These are phyloP conservation scores for Tiphia femorata DNA, from an alignment of 2,888 invertebrate genomes.

Conservation along the genomic window DNA sequence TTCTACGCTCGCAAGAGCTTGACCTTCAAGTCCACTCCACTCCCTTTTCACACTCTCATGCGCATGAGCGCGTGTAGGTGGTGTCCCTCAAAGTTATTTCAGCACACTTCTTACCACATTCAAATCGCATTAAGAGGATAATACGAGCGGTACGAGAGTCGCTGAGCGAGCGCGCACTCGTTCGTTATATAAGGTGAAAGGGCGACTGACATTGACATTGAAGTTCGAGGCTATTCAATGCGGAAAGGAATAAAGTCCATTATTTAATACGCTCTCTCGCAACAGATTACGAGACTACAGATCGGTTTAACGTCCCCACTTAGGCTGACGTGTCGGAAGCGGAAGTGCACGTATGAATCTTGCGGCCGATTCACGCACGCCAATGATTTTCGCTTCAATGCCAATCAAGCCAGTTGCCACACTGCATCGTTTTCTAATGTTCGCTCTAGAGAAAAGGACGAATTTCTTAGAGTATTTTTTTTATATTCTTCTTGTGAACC, in stretches of 20 bases:
- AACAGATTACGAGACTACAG: conserved; percentile 55
- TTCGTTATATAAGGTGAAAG: conserved; percentile 68
- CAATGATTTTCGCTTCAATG: too few relatives aligned
- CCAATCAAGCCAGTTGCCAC: too few relatives aligned
- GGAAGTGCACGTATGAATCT: background rate
- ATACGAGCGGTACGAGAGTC: conserved; percentile 45
- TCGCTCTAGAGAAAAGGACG: too few relatives aligned
- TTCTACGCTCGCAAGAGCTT: too few relatives aligned
- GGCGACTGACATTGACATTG: conserved; percentile 69
- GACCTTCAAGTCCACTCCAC: too few relatives aligned
- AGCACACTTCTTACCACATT: conserved; percentile 26
- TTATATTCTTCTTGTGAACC: too few relatives aligned
- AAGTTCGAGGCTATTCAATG: conserved; percentile 60
- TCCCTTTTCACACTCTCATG: too few relatives aligned
- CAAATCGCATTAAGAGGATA: conserved; percentile 48
- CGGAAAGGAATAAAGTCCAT: conserved; percentile 62
- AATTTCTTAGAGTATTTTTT: too few relatives aligned
- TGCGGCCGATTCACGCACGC: too few relatives aligned
- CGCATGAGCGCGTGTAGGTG: too few relatives aligned
- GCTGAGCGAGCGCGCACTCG: conserved; percentile 32
- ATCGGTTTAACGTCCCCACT: conserved; percentile 30
- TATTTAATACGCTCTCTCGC: conserved; percentile 67
- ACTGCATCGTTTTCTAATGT: too few relatives aligned
- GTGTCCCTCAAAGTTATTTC: too few relatives aligned
- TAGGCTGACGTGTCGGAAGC: conserved; percentile 7